Conservation (phyloP, 2,113 vertebrate species). For the Pomatorhinus ruficollis region DNA sequence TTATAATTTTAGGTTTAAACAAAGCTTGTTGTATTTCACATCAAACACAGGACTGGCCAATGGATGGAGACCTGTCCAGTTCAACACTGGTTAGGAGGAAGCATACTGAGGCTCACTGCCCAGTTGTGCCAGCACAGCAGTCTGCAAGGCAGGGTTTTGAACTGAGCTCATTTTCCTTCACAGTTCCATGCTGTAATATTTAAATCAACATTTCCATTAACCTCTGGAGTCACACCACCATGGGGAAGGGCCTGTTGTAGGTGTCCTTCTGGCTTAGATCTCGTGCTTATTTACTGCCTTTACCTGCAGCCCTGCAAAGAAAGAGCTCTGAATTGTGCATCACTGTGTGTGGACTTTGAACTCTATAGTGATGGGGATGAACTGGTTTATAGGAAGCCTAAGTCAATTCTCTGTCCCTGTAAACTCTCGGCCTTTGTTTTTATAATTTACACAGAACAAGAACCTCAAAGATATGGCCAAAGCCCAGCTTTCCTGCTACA, state of each 20-base stretch:
- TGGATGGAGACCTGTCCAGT: background rate
- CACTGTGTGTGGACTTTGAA: background rate
- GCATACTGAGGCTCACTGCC: accelerated
- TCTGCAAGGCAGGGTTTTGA: background rate
- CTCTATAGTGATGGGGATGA: background rate
- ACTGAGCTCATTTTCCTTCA: background rate
- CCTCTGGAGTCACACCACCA: background rate
- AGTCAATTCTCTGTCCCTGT: background rate
- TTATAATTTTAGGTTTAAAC: background rate
- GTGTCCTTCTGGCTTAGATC: background rate
- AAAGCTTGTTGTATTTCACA: background rate
- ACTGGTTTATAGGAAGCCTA: background rate
- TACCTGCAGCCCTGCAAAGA: background rate
- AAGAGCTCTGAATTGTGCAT: background rate
- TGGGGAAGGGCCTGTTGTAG: background rate
- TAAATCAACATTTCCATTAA: background rate
- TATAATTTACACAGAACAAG: background rate
- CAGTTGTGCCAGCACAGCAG: background rate
- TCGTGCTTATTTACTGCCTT: background rate
- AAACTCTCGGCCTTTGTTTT: background rate
- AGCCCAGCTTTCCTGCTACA: background rate
- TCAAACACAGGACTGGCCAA: background rate
- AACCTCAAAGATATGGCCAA: background rate
- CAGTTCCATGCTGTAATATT: accelerated
- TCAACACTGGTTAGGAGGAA: background rate